Base-by-base conservation (phyloP, 2,797 vertebrate genomes). In the Melanotaenia boesemani region DNA sequence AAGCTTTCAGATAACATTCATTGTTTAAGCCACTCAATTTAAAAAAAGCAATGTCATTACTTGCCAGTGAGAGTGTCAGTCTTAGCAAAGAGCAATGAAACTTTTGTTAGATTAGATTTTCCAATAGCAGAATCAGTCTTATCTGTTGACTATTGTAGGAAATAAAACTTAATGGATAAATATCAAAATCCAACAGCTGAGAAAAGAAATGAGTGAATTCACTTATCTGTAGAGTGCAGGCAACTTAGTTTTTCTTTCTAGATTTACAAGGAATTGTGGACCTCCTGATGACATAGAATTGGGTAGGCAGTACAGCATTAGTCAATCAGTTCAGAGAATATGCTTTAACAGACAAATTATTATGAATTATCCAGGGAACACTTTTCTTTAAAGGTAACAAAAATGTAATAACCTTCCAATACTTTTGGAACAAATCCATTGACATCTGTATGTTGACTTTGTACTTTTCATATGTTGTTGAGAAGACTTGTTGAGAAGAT, bases 1-100 rank as follows among this genome's bases (percentile, higher is more conserved):
- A 70, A 62, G 63, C 39, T 6, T 72, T 57, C 30, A 67, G 65
- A 67, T 44, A 32, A 22, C 22, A 13, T 32, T 62, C 30, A 68
- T 44, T 60, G 6, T 54, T 67, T 50, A 24, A 36, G 24, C 28
- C 60, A 60, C 28, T 67, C 9, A 46, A 24, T 61, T 67, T 72
- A 11, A 57, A 30, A 39, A 65, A 63, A 30, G 28, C 1, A n/a
- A 46, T 15, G 39, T 39, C 48, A 69, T 61, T 54, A 58, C 55
- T 26, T 68, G 56, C 59, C 58, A 48, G 28, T 46, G 72, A 32
- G 54, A 74, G 46, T 30, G n/a, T 22, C 59, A 46, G 30, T 22
- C 18, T 50, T 36, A 44, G 24, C 18, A 46, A 48, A n/a, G 36
- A 32, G 39, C 18, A 48, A 52, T 41, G 34, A 20, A 58, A 66